Evolutionary conservation across 2,113 vertebrate genomes (phyloP).

Genomic region (Varanus salvator): DNA sequence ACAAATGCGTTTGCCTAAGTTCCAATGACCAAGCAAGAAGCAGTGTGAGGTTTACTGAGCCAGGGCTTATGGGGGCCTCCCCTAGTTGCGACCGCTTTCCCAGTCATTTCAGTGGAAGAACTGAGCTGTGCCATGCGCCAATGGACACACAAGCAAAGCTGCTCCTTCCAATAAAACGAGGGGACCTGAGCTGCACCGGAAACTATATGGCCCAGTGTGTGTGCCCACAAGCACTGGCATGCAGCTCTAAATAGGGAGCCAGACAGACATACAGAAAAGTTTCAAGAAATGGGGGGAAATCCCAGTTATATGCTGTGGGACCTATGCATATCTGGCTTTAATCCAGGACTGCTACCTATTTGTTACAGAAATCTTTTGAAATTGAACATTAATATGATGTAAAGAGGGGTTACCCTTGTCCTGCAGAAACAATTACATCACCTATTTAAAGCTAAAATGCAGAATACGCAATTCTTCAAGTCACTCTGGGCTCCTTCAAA

Average conservation of each 20-base stretch:
- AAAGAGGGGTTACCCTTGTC: slow-evolving; percentile 33
- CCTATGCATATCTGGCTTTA: slow-evolving; percentile 31
- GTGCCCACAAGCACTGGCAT: not conserved
- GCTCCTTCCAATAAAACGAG: not conserved
- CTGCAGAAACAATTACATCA: slow-evolving; percentile 45
- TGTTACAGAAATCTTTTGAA: slow-evolving; percentile 41
- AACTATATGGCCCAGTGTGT: not conserved
- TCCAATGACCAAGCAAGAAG: not conserved
- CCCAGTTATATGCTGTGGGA: not conserved
- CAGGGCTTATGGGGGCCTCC: not conserved
- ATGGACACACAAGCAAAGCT: not conserved
- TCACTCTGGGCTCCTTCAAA: slow-evolving; percentile 60
- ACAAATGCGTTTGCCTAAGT: not conserved
- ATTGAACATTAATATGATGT: not conserved
- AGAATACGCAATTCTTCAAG: slow-evolving; percentile 43
- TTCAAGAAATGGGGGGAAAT: not conserved
- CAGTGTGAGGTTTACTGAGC: not conserved
- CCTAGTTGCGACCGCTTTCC: too few relatives aligned
- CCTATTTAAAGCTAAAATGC: slow-evolving; percentile 53
- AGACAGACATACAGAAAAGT: not conserved
- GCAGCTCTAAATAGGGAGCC: not conserved
- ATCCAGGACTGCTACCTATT: slow-evolving; percentile 23
- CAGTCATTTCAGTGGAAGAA: not conserved
- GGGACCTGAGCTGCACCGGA: not conserved
- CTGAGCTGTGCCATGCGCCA: too few relatives aligned